These are phyloP conservation scores for Prenolepis imparis DNA, from an alignment of 2,888 invertebrate genomes.

Conservation along the genomic window DNA sequence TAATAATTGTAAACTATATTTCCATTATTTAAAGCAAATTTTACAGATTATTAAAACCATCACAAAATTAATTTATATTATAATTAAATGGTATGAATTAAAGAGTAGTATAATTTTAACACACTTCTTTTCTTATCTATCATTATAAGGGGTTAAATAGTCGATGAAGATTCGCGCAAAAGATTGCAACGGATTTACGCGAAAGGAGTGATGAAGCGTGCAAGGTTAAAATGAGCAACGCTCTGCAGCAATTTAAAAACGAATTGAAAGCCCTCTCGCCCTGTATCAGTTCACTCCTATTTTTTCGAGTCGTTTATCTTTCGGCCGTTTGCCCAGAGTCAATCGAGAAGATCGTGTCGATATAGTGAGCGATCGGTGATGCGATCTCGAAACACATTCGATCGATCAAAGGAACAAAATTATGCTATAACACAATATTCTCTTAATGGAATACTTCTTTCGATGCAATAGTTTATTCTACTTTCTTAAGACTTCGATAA, in stretches of 20 bases:
- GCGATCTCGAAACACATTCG: conserved; percentile 31
- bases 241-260: conserved; percentile 10
- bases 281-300: conserved; percentile 8
- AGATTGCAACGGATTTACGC: conserved; percentile 20
- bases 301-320: conserved; percentile 47
- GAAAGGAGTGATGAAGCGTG: background rate
- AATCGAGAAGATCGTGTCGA: conserved; percentile 18
- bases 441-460: background rate
- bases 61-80: background rate
- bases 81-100: background rate
- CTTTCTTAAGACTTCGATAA: background rate
- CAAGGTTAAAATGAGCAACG: conserved; percentile 39
- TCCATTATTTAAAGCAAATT: background rate
- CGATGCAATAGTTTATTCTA: background rate
- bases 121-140: background rate
- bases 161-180: conserved; percentile 1
- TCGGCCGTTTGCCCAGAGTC: conserved; percentile 32
- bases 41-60: background rate
- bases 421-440: background rate
- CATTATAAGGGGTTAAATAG: background rate
- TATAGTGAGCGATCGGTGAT: conserved; percentile 30
- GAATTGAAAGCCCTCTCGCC: conserved; percentile 40
- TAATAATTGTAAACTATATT: conserved; percentile 6
- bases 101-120: background rate
- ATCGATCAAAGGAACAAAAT: background rate